A percentile compares a stretch with the other conserved stretches of the same genome.
Conservation (phyloP, 2,888 invertebrate genomes). For the Amphimallon solstitiale region DNA sequence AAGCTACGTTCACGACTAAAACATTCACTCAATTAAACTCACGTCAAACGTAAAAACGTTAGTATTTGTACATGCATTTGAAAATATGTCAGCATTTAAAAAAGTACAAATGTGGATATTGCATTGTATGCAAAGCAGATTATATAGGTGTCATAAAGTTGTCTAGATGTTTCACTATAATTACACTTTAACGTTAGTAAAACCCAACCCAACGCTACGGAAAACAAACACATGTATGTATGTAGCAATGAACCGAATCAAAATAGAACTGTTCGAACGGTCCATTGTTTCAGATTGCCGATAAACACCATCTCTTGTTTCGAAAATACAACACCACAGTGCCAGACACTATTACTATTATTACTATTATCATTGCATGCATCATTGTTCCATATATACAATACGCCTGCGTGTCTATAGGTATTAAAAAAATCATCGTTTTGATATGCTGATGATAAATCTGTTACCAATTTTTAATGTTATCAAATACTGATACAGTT, state of each 20-base stretch:
- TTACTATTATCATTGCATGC: background rate
- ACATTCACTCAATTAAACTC: constrained; percentile 8
- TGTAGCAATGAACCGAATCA: constrained; percentile 28
- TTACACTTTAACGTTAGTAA: constrained; percentile 28
- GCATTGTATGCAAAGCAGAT: constrained; percentile 31
- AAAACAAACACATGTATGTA: constrained; percentile 29
- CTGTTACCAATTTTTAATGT: too few relatives aligned
- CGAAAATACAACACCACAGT: constrained; percentile 23
- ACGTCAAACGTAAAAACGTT: background rate
- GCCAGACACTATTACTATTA: constrained; percentile 15
- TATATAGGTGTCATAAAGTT: constrained; percentile 31
- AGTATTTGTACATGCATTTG: constrained; percentile 11
- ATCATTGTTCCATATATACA: constrained; percentile 7
- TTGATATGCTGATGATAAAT: too few relatives aligned
- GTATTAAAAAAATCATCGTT: too few relatives aligned
- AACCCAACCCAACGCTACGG: constrained; percentile 26
- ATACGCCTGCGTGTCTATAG: too few relatives aligned
- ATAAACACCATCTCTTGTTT: constrained; percentile 29
- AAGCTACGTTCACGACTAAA: background rate
- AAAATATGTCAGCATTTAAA: constrained; percentile 16
- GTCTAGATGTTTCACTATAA: constrained; percentile 31
- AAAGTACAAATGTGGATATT: constrained; percentile 25
- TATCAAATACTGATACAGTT: too few relatives aligned
- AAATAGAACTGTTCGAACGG: constrained; percentile 29
- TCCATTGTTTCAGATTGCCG: constrained; percentile 27